Evolutionary conservation across 1,140 invertebrate genomes (phyloP), one percentile per base, ranked within the genome.

Genomic region (Drosophila sturtevanti): DNA sequence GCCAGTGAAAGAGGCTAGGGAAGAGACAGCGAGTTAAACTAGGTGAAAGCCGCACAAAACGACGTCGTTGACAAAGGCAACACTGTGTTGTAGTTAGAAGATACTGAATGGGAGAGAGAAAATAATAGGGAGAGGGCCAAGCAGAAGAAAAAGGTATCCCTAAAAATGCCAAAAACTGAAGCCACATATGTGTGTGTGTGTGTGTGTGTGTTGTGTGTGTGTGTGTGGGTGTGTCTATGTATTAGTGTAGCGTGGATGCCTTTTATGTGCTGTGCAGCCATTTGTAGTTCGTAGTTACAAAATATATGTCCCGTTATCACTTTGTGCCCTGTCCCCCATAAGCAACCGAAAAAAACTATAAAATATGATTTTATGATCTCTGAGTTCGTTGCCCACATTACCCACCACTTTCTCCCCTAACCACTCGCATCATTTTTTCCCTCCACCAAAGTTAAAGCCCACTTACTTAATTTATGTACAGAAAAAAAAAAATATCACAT

Each of bases 1-100:
- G 52, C 62, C 34, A 37, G 44, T 54, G 27, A 41, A 27, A 9
- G 10, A 31, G 4, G 16, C 0, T 24, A 4, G 37, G n/a, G 27
- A 31, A 34, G 14, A 38, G n/a, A 31, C 34, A 55, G 21, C 11
- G 34, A 56, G 71, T 48, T 76, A 65, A 85, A 79, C 75, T 79
- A 87, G 78, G 75, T 79, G 79, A 86, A 87, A 76, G 74, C 74
- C 66, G 61, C 66, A 74, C 77, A 79, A 64, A 85, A 85, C 77
- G 68, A 80, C 72, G 61, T 70, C 66, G 59, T 78, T 82, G 55
- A 65, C 56, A 71, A 76, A 77, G 66, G 72, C 72, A 68, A 41
- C 51, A 66, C 14, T 10, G 10, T 11, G 18, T 10, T 35, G 34
- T 48, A 48, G 41, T 48, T 48, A 11, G 16, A n/a, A 48, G 41